A percentile compares a stretch with the other conserved stretches of the same genome.
These are phyloP conservation scores for Phyllopteryx taeniolatus DNA, from an alignment of 2,113 vertebrate species.

Conservation along the genomic window DNA sequence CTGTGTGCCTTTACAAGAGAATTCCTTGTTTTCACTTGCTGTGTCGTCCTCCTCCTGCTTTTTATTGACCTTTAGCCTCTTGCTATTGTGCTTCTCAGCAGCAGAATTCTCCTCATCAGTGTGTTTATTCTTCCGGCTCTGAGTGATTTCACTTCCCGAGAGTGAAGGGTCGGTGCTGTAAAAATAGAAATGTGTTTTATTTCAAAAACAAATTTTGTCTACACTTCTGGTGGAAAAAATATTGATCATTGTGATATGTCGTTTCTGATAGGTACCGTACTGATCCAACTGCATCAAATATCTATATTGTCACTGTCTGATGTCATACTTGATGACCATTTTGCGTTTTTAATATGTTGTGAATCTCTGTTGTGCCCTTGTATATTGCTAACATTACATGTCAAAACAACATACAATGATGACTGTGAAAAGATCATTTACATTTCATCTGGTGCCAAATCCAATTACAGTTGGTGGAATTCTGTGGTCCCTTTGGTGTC, in stretches of 20 bases:
- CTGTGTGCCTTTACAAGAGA: conserved; percentile 69
- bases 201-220: background rate
- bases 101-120: conserved; percentile 69
- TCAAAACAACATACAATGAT: too few relatives aligned
- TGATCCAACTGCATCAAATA: background rate
- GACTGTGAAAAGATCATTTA: background rate
- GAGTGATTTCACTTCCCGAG: conserved; percentile 74
- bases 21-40: conserved; percentile 61
- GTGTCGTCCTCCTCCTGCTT: conserved; percentile 62
- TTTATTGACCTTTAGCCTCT: conserved; percentile 87
- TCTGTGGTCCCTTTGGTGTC: too few relatives aligned
- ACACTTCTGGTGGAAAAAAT: background rate
- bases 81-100: conserved; percentile 80
- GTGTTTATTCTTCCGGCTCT: conserved; percentile 85
- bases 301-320: background rate
- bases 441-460: too few relatives aligned
- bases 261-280: background rate
- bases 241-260: background rate
- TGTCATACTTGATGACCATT: background rate
- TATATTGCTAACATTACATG: too few relatives aligned
- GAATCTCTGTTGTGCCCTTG: background rate
- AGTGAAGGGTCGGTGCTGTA: conserved; percentile 74
- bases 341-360: background rate
- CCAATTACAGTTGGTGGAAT: too few relatives aligned
- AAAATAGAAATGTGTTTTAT: conserved; percentile 9